Evolutionary conservation across 2,888 invertebrate genomes (phyloP).

Genomic region (Drosophila buzzatii): DNA sequence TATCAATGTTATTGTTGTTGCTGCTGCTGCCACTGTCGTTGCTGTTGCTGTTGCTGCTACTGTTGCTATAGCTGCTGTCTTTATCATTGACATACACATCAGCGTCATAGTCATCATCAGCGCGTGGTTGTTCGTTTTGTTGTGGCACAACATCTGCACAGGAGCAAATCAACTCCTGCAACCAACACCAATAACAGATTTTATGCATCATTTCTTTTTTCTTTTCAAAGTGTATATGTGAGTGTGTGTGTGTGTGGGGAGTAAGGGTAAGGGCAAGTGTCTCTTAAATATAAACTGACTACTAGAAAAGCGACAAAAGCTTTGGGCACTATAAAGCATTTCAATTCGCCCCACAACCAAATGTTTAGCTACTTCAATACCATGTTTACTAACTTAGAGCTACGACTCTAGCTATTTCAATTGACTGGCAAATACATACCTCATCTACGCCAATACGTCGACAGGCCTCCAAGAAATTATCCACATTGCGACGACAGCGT

Average conservation of each 20-base stretch:
- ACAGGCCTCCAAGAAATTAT: slow-evolving; percentile 97
- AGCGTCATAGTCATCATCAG: slow-evolving; percentile 80
- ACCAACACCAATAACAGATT: slow-evolving; percentile 87
- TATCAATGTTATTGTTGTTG: slow-evolving; percentile 56
- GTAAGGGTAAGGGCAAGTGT: slow-evolving; percentile 15
- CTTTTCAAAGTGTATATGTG: slow-evolving; percentile 31
- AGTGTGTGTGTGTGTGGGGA: slow-evolving; percentile 18
- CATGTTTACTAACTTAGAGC: slow-evolving; percentile 23
- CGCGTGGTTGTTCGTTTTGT: slow-evolving; percentile 60
- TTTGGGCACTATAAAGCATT: slow-evolving; percentile 32
- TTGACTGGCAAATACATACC: slow-evolving; percentile 87
- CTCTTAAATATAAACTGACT: slow-evolving; percentile 53
- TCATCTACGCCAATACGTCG: slow-evolving; percentile 97
- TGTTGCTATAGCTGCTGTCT: slow-evolving; percentile 27
- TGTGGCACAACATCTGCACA: slow-evolving; percentile 87
- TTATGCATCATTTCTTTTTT: slow-evolving; percentile 76
- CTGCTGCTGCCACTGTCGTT: slow-evolving; percentile 43
- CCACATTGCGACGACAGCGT: slow-evolving; percentile 96
- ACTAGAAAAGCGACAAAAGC: slow-evolving; percentile 47
- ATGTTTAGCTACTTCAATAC: slow-evolving; percentile 10
- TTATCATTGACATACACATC: slow-evolving; percentile 71
- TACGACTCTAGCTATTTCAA: slow-evolving; percentile 9
- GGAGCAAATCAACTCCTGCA: slow-evolving; percentile 89
- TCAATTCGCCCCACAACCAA: slow-evolving; percentile 39
- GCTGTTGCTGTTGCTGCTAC: slow-evolving; percentile 18